Percentiles rank a stretch among this genome's conserved stretches.
Evolutionary conservation across 2,113 vertebrate species (phyloP).

Genomic region (Gambusia affinis): DNA sequence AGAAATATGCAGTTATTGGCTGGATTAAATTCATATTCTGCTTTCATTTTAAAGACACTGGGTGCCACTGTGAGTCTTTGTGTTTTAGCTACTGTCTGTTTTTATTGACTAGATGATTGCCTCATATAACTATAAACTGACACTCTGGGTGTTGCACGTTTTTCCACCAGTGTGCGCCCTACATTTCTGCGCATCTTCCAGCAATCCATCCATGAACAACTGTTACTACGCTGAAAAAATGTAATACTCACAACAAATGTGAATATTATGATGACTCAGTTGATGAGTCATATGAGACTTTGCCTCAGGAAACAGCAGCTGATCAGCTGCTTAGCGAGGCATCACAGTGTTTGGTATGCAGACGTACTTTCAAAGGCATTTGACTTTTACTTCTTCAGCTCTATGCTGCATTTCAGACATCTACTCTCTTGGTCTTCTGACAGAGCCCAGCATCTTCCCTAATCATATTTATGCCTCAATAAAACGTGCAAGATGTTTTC

Average conservation of each 20-base stretch:
- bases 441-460: neutral
- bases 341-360: neutral
- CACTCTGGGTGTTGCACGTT: slow-evolving; percentile 1
- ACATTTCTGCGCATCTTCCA: slow-evolving; percentile 7
- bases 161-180: neutral
- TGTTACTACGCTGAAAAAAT: slow-evolving; percentile 10
- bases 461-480: neutral
- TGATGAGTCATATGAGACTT: neutral
- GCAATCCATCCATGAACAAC: slow-evolving; percentile 19
- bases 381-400: neutral
- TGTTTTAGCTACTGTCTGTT: neutral
- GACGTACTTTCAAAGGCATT: neutral
- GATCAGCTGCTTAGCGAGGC: neutral
- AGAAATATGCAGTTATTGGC: slow-evolving; percentile 28
- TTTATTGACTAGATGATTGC: neutral
- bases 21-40: slow-evolving; percentile 19
- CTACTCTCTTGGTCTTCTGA: neutral
- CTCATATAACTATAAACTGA: slow-evolving; percentile 20
- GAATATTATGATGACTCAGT: neutral
- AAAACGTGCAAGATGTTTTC: neutral
- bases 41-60: slow-evolving; percentile 17
- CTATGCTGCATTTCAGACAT: too few species aligned
- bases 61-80: slow-evolving; percentile 2
- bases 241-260: neutral
- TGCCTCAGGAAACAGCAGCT: neutral